A percentile compares a stretch with the other conserved stretches of the same genome.
These are phyloP conservation scores for Caenorhabditis wallacei DNA, from an alignment of 2,888 invertebrate genomes.

Conservation along the genomic window DNA sequence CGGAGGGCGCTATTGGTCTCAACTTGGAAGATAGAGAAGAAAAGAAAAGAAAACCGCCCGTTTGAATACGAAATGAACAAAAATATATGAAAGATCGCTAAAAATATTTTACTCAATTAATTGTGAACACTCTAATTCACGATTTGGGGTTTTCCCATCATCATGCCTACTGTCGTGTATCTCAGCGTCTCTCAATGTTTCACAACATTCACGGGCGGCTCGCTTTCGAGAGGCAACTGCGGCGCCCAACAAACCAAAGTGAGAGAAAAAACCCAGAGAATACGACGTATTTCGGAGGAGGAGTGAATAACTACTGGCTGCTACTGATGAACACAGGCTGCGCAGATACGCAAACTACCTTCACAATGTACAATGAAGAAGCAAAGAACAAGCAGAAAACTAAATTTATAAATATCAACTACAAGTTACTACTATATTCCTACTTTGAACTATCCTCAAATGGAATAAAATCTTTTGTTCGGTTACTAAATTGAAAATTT, in stretches of 20 bases:
- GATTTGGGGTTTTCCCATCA: conserved; percentile 49
- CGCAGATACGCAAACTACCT: conserved; percentile 30
- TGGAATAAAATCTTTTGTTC: too few relatives aligned
- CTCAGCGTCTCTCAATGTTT: conserved; percentile 42
- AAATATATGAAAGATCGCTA: neutral
- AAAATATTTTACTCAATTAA: neutral
- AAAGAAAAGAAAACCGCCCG: conserved; percentile 19
- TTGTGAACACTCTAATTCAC: conserved; percentile 7
- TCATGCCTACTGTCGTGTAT: conserved; percentile 35
- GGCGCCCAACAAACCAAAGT: conserved; percentile 53
- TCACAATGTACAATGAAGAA: neutral
- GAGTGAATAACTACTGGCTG: neutral
- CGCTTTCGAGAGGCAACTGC: conserved; percentile 59
- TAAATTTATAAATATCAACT: too few relatives aligned
- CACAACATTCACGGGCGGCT: conserved; percentile 60
- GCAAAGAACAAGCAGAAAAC: conserved; percentile 23
- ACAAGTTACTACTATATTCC: too few relatives aligned
- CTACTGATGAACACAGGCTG: conserved; percentile 24
- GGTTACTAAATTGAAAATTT: neutral
- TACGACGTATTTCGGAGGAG: conserved; percentile 53
- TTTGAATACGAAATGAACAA: neutral
- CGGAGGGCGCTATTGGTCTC: neutral
- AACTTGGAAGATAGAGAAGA: neutral
- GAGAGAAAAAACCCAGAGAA: conserved; percentile 51
- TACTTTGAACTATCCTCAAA: too few relatives aligned